Percentiles rank a stretch among this genome's conserved stretches.
phyloP scores from a whole-genome alignment of 2,888 invertebrate genomes.

The Scaptomyza caliginosa region DNA sequence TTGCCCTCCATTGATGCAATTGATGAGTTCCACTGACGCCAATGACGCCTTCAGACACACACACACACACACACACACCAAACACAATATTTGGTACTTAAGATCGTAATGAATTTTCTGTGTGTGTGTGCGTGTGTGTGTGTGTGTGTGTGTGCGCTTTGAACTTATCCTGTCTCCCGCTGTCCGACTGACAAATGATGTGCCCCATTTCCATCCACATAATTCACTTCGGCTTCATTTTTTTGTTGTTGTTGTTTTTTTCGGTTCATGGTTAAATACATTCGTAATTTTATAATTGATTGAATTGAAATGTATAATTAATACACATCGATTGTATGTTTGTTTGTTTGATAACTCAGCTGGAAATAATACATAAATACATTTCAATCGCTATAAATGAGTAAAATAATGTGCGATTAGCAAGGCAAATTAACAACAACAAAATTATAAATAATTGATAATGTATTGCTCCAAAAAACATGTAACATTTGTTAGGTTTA shows the following conservation, averaged over 20 bases:
- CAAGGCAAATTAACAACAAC: neutral
- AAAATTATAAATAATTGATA: too few relatives aligned
- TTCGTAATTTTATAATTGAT: conserved; percentile 58
- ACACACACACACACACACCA: conserved; percentile 7
- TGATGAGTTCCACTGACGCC: conserved; percentile 59
- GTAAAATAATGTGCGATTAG: neutral
- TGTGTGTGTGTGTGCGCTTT: conserved; percentile 8
- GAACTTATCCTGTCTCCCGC: conserved; percentile 18
- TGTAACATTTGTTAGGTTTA: too few relatives aligned
- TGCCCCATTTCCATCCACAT: conserved; percentile 41
- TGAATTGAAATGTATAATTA: conserved; percentile 73
- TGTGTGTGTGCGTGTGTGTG: too few relatives aligned
- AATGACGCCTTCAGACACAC: conserved; percentile 53
- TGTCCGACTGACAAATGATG: conserved; percentile 65
- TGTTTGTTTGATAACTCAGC: conserved; percentile 7
- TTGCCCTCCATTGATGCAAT: conserved; percentile 27
- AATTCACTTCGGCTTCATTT: conserved; percentile 1
- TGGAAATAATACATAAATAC: conserved; percentile 1
- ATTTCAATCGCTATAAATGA: neutral
- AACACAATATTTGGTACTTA: conserved; percentile 3
- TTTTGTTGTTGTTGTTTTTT: neutral
- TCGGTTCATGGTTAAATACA: conserved; percentile 1
- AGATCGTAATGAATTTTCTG: conserved; percentile 28
- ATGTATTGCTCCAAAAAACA: too few relatives aligned
- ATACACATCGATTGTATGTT: conserved; percentile 27